These are phyloP conservation scores for Triplophysa tibetana DNA, from an alignment of 2,113 vertebrate species.

Conservation along the genomic window DNA sequence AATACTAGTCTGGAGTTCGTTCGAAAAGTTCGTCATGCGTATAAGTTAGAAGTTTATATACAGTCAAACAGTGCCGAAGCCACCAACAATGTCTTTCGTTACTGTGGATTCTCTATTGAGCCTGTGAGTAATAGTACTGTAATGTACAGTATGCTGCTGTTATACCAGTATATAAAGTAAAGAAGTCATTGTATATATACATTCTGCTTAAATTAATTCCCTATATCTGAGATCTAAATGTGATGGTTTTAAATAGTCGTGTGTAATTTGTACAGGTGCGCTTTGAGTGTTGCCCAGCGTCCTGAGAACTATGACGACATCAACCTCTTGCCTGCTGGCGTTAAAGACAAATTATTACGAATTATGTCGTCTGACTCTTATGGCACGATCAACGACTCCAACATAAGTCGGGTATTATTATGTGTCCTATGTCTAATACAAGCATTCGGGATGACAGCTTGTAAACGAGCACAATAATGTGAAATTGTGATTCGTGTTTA, in stretches of 20 bases:
- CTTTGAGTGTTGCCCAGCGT: slow-evolving; percentile 47
- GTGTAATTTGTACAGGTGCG: slow-evolving; percentile 43
- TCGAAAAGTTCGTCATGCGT: background rate
- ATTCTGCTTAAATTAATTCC: background rate
- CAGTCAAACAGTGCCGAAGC: background rate
- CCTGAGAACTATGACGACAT: slow-evolving; percentile 70
- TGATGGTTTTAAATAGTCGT: background rate
- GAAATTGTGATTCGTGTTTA: slow-evolving; percentile 52
- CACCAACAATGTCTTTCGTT: slow-evolving; percentile 1
- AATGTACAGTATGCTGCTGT: background rate
- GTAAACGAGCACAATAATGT: background rate
- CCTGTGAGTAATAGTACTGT: slow-evolving; percentile 42
- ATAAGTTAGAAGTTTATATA: background rate
- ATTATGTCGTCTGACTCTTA: slow-evolving; percentile 71
- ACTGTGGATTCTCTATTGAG: slow-evolving; percentile 52
- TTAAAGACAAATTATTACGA: slow-evolving; percentile 84
- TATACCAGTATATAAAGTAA: background rate
- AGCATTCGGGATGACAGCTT: background rate
- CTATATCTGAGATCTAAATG: background rate
- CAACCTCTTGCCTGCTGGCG: slow-evolving; percentile 74
- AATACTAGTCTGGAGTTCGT: background rate
- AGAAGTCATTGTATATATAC: background rate
- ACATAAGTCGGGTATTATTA: slow-evolving; percentile 81
- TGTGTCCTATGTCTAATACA: background rate
- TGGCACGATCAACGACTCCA: slow-evolving; percentile 81